These are phyloP conservation scores for Telmatherina bonti DNA, from an alignment of 2,797 vertebrate species.

Conservation along the genomic window DNA sequence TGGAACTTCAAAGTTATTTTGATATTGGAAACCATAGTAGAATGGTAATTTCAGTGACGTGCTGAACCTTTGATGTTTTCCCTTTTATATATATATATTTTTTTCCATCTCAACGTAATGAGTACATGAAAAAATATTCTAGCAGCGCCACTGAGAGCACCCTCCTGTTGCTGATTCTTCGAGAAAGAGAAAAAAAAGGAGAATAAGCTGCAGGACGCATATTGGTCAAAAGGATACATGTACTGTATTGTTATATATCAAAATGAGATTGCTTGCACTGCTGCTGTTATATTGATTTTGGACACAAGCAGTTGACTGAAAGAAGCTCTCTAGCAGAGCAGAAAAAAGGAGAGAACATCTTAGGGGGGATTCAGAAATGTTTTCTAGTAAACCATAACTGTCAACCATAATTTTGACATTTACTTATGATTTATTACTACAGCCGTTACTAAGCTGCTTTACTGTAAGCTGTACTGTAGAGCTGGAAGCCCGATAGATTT, in stretches of 20 bases:
- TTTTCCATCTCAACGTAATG: constrained; percentile 65
- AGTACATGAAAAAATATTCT: constrained; percentile 62
- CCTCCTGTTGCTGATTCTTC: constrained; percentile 47
- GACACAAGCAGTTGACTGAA: neutral
- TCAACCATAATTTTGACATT: neutral
- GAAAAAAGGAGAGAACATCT: neutral
- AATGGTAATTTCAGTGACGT: constrained; percentile 73
- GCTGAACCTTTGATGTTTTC: constrained; percentile 78
- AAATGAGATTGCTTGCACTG: neutral
- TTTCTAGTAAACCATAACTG: neutral
- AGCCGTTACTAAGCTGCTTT: neutral
- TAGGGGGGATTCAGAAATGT: neutral
- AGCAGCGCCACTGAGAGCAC: constrained; percentile 47
- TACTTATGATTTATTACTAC: constrained; percentile 6
- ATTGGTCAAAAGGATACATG: neutral
- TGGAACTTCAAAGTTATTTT: constrained; percentile 83
- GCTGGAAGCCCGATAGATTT: neutral
- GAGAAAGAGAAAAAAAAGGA: neutral
- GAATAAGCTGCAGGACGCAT: neutral
- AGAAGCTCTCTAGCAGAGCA: neutral
- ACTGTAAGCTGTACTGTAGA: neutral
- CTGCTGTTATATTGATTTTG: neutral
- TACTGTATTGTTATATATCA: neutral
- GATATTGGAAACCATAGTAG: constrained; percentile 68
- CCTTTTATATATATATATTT: constrained; percentile 51